phyloP scores from a whole-genome alignment of 2,113 vertebrate genomes.

The Hirundichthys speculiger region DNA sequence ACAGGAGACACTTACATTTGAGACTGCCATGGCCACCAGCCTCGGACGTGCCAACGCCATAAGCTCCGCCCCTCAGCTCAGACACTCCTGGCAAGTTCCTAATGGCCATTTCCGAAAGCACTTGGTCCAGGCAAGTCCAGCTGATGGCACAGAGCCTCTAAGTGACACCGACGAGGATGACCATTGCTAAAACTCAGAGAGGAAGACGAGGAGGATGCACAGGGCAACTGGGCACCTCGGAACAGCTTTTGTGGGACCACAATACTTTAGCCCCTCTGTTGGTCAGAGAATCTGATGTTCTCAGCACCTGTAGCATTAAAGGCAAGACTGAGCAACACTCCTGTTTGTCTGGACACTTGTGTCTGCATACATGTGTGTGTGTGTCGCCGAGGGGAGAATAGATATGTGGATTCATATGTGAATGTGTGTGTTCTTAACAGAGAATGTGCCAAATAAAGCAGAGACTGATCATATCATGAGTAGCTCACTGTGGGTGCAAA shows the following conservation, averaged over 20 bases:
- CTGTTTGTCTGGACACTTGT: conserved; percentile 42
- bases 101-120: conserved; percentile 93
- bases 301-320: conserved; percentile 60
- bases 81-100: conserved; percentile 96
- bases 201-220: conserved; percentile 14
- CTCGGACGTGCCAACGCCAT: conserved; percentile 92
- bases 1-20: conserved; percentile 96
- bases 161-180: conserved; percentile 97
- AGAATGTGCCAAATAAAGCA: conserved; percentile 57
- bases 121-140: conserved; percentile 80
- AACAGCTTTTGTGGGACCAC: conserved; percentile 8
- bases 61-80: conserved; percentile 89
- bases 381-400: conserved; percentile 20
- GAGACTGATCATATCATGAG: conserved; percentile 28
- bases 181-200: conserved; percentile 85
- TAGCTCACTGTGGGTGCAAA: conserved; percentile 42
- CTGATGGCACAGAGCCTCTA: conserved; percentile 85
- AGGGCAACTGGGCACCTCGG: neutral
- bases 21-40: conserved; percentile 92
- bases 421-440: conserved; percentile 28
- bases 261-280: conserved; percentile 29
- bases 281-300: conserved; percentile 35
- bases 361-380: conserved; percentile 47
- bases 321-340: conserved; percentile 32
- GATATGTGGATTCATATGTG: conserved; percentile 28